Base-by-base conservation (phyloP, 2,113 vertebrate genomes). In the Labeo catla region DNA sequence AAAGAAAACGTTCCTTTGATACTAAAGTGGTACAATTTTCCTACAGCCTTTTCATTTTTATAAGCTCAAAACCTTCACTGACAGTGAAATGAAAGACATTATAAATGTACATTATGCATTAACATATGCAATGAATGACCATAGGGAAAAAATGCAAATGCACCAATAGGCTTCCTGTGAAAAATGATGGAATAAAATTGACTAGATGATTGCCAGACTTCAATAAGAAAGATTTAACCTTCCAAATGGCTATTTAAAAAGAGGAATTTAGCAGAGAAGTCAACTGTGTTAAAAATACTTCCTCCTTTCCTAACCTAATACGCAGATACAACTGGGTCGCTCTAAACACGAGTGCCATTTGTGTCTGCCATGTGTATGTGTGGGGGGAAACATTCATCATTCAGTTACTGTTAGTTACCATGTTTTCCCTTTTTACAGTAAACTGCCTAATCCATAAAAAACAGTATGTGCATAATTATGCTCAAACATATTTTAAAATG, bases 1-100 rank as follows among this genome's bases (percentile, higher is more conserved):
- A 16, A 39, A 34, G 13, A 15, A 80, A 28, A n/a, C 16, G 47
- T 50, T 54, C 76, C 68, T 81, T 81, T 77, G 12, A 84, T 66
- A 28, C 68, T 49, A 49, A 34, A 76, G 21, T 21, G 16, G 43
- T 16, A 61, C 43, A 61, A 47, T 9, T 84, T 39, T 61, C 34
- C 52, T 61, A 36, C 11, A 36, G 36, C 8, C 16, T 28, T 50
- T 50, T 6, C 45, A 0, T 12, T 50, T 8, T 15, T 28, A 70
- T 19, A 43, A 70, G 66, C 34, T 50, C 3, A 34, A 76, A 76
- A 50, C 74, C 12, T 54, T 34, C 7, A 77, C 4, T 77, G 49
- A 52, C 49, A 54, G 23, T 28, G 4, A 19, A 77, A 54, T 52
- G 13, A 36, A 54, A 77, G 15, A 19, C 49, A 77, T 54, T 34